Evolutionary conservation across 2,797 vertebrate genomes (phyloP).

Genomic region (Siniperca obscura): DNA sequence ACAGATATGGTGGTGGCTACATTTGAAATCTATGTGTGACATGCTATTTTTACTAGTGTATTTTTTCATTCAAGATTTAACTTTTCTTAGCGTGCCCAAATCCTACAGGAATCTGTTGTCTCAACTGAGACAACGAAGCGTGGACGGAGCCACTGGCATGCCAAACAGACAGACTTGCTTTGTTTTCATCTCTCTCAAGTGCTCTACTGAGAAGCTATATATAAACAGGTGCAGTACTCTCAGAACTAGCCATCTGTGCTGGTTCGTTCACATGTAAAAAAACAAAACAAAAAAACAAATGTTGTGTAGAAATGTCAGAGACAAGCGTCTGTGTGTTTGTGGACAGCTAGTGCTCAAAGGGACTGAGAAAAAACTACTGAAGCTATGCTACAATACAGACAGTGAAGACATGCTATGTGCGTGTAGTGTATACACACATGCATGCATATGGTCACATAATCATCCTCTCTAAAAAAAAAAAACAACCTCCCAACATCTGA

Average conservation of each 20-base stretch:
- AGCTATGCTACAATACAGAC: slow-evolving; percentile 16
- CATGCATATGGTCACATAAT: slow-evolving; percentile 26
- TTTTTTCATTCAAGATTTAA: slow-evolving; percentile 49
- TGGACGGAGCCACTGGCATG: slow-evolving; percentile 72
- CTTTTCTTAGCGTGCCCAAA: slow-evolving; percentile 50
- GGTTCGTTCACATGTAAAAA: slow-evolving; percentile 65
- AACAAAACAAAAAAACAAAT: slow-evolving; percentile 41
- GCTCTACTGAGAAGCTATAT: slow-evolving; percentile 85
- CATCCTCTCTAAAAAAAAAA: not conserved
- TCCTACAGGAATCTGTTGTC: slow-evolving; percentile 73
- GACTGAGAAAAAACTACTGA: slow-evolving; percentile 30
- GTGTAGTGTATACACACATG: not conserved
- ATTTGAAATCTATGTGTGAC: slow-evolving; percentile 33
- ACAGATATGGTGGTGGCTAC: slow-evolving; percentile 1
- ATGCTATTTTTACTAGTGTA: slow-evolving; percentile 48
- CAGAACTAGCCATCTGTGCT: slow-evolving; percentile 84
- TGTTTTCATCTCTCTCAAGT: slow-evolving; percentile 83
- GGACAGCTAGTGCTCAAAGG: slow-evolving; percentile 37
- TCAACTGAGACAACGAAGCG: slow-evolving; percentile 64
- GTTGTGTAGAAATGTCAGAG: slow-evolving; percentile 39
- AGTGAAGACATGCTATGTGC: not conserved
- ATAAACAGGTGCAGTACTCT: slow-evolving; percentile 84
- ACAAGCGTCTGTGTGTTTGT: slow-evolving; percentile 52
- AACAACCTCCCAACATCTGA: not conserved
- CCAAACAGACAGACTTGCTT: slow-evolving; percentile 82